Conservation (phyloP, 2,797 vertebrate genomes). For the Myotis pilosus region DNA sequence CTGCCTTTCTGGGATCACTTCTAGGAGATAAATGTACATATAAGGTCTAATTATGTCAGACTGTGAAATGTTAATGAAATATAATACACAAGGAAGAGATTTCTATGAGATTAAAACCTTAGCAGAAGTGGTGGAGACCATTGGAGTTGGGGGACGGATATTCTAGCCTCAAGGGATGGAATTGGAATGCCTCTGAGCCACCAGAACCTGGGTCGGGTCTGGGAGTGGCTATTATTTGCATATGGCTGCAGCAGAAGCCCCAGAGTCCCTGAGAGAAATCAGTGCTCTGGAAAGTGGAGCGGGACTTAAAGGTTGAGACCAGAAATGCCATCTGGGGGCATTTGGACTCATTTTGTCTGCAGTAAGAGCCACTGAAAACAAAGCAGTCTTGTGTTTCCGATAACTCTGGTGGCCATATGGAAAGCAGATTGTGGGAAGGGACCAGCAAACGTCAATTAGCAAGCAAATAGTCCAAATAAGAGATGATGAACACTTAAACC, state of each 20-base stretch:
- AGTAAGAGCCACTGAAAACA: not conserved
- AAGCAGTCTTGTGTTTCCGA: not conserved
- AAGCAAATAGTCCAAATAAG: not conserved
- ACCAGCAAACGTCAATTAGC: conserved; percentile 17
- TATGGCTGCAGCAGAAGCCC: not conserved
- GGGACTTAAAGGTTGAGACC: not conserved
- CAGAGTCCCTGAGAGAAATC: not conserved
- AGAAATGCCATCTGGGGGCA: not conserved
- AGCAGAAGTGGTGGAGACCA: not conserved
- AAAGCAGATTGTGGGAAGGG: not conserved
- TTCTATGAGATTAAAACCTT: not conserved
- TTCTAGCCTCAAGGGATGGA: not conserved
- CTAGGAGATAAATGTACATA: not conserved
- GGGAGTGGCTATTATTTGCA: not conserved
- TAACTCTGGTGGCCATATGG: not conserved
- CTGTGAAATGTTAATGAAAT: not conserved
- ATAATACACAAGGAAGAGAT: not conserved
- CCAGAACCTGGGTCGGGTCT: not conserved
- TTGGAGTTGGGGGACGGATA: not conserved
- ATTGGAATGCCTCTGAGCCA: not conserved
- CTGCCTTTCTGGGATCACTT: not conserved
- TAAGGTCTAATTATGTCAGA: not conserved
- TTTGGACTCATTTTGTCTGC: not conserved
- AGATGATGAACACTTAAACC: not conserved
- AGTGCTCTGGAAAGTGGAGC: not conserved